Base-by-base conservation (phyloP, 2,113 vertebrate genomes). In the Oncorhynchus tshawytscha region DNA sequence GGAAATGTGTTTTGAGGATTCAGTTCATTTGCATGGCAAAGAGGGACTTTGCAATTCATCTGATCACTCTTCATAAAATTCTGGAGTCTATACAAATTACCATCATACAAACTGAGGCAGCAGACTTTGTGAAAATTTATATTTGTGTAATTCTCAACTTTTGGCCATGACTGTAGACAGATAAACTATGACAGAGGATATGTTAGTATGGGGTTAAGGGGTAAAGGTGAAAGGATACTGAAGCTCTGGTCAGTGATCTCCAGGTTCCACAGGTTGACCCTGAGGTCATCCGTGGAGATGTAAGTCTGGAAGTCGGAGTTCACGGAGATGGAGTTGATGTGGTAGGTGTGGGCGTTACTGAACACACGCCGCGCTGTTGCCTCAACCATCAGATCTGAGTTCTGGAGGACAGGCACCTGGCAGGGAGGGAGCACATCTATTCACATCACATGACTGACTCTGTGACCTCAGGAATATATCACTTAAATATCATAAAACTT, bases 281-380 rank as follows among this genome's bases (percentile, higher is more conserved):
- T 91, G 85, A 98, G 94, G 92, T 98, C 97, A 1, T 98, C 97
- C 0, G 97, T 97, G 1, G 97, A 98, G 95, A 98, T 98, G 93
- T 93, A 98, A 27, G 97, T 98, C 91, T 98, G 96, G 3, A 96
- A 96, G 94, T 98, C 97, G 0, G 96, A 97, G 93, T 98, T 98
- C 90, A 98, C 96, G 0, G 97, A 98, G 92, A 98, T 98, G 91
- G 96, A 98, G 93, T 98, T 98, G 94, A 98, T 98, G 92, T 98
- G 97, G 91, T 98, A 98, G 3, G 96, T 98, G 82, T 98, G 97
- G 0, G 97, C 96, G 0, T 98, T 98, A 92, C 96, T 96, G 75
- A 97, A 98, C 8, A 97, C 94, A 67, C 97, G 91, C 49, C 96
- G 90, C 0, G 97, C 96, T 22, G 95, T 97, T 67, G 97, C 96